Conservation (phyloP, 2,888 invertebrate genomes). For the Agrochola litura region DNA sequence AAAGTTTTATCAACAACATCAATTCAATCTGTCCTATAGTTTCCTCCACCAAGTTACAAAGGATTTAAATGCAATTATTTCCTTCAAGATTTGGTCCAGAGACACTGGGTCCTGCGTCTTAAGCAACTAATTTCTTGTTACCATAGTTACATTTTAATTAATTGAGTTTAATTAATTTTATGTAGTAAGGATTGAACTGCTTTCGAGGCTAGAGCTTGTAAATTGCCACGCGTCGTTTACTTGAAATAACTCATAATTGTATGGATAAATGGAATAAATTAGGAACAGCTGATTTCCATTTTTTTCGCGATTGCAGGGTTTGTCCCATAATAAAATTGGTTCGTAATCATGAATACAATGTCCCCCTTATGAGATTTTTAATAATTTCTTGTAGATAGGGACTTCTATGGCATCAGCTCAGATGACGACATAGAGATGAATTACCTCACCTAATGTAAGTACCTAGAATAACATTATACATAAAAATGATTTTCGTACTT, state of each 20-base stretch:
- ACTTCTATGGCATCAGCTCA: neutral
- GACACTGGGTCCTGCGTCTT: constrained; percentile 1
- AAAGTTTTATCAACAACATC: constrained; percentile 15
- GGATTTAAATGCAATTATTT: constrained; percentile 39
- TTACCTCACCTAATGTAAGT: neutral
- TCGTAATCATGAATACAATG: neutral
- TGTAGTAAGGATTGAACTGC: constrained; percentile 7
- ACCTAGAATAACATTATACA: neutral
- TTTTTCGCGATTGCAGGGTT: neutral
- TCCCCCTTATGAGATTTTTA: neutral
- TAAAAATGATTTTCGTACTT: constrained; percentile 16
- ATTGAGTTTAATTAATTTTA: constrained; percentile 20
- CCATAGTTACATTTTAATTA: constrained; percentile 23
- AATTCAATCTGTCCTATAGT: constrained; percentile 17
- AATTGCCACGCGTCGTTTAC: neutral
- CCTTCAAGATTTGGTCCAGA: constrained; percentile 19
- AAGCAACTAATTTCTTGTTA: constrained; percentile 27
- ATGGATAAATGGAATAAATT: neutral
- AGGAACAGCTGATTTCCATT: neutral
- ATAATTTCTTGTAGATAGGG: neutral
- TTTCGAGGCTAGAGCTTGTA: neutral
- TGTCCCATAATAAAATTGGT: neutral
- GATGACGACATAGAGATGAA: neutral
- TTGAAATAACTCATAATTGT: neutral
- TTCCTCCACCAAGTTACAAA: constrained; percentile 18